A percentile compares a stretch with the other conserved stretches of the same genome.
phyloP scores from a whole-genome alignment of 1,140 invertebrate species.

The Ridgeia piscesae region DNA sequence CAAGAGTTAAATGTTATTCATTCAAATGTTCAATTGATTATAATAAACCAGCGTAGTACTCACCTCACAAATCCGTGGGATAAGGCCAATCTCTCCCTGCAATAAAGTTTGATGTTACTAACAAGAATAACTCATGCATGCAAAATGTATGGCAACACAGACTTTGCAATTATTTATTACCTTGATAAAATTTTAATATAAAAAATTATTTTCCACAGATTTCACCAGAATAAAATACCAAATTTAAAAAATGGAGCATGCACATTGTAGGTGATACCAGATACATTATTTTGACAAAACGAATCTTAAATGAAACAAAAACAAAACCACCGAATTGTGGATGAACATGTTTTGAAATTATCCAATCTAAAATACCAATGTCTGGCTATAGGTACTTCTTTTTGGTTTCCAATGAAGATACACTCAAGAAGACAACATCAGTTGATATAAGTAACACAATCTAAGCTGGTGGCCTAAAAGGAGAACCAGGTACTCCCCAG shows the following conservation, averaged over 20 bases:
- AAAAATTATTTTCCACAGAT: no score
- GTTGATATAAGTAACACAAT: background rate
- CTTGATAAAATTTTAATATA: no score
- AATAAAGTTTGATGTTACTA: conserved; percentile 34
- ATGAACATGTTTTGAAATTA: no score
- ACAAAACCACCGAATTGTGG: no score
- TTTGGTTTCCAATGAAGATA: background rate
- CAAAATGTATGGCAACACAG: no score
- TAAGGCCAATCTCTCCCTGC: conserved; percentile 79
- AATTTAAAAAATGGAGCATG: no score
- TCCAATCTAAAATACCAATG: no score
- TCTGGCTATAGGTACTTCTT: background rate
- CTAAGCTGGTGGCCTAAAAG: background rate
- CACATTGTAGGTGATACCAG: no score
- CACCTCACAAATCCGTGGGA: conserved; percentile 71
- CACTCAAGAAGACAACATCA: background rate
- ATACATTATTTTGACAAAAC: no score
- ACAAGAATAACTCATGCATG: background rate
- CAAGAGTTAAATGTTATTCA: background rate
- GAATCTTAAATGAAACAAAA: no score
- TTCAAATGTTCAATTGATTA: background rate
- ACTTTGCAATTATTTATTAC: no score
- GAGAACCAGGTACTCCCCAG: background rate
- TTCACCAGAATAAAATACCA: no score
- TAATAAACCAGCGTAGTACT: background rate